These are phyloP conservation scores for Drosophila setosimentum DNA, from an alignment of 2,888 invertebrate genomes.

Conservation along the genomic window DNA sequence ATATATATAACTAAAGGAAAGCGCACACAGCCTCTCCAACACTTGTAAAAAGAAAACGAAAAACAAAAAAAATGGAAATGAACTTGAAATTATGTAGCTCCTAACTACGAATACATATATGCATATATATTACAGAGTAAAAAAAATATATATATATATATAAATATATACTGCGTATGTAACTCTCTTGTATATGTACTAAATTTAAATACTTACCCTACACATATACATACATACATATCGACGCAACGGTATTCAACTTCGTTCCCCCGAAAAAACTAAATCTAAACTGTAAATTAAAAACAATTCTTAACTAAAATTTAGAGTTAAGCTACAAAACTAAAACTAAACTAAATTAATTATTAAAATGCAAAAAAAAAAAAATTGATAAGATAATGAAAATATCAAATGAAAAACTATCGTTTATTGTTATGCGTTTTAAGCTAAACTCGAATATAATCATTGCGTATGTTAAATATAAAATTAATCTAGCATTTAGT, in stretches of 20 bases:
- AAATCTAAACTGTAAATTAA: slow-evolving; percentile 68
- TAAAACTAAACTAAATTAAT: slow-evolving; percentile 31
- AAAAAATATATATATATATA: slow-evolving; percentile 14
- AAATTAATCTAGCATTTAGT: slow-evolving; percentile 65
- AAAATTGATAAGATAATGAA: slow-evolving; percentile 7
- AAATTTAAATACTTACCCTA: slow-evolving; percentile 39
- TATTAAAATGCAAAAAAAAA: slow-evolving; percentile 2
- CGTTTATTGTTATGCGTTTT: slow-evolving; percentile 76
- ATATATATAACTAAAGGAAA: slow-evolving; percentile 32
- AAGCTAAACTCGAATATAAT: slow-evolving; percentile 73
- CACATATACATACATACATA: slow-evolving; percentile 30
- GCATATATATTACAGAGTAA: neutral
- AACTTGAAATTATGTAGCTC: slow-evolving; percentile 61
- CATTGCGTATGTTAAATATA: slow-evolving; percentile 54
- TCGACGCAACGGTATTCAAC: slow-evolving; percentile 61
- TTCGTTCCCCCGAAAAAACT: slow-evolving; percentile 56
- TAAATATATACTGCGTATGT: slow-evolving; percentile 49
- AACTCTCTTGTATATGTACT: slow-evolving; percentile 63
- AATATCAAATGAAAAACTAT: slow-evolving; percentile 46
- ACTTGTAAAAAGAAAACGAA: slow-evolving; percentile 55
- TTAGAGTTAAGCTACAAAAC: slow-evolving; percentile 28
- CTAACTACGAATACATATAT: slow-evolving; percentile 19
- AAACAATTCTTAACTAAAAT: slow-evolving; percentile 53
- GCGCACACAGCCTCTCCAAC: slow-evolving; percentile 30
- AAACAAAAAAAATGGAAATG: slow-evolving; percentile 14